Evolutionary conservation across 2,797 vertebrate species (phyloP).

Genomic region (Pygocentrus nattereri): DNA sequence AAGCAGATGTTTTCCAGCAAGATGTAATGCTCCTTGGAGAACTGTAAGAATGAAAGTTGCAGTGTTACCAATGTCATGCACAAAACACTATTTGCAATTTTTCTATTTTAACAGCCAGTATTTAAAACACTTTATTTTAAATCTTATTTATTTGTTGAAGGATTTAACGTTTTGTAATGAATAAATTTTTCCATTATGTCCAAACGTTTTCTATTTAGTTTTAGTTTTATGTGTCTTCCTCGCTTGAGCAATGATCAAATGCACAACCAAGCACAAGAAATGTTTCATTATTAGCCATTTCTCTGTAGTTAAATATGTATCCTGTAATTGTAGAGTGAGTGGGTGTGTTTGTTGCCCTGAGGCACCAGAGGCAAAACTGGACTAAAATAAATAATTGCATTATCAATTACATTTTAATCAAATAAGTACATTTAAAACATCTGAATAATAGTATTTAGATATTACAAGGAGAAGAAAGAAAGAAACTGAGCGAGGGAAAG

Average conservation of each 20-base stretch:
- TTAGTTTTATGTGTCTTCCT: neutral
- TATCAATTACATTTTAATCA: neutral
- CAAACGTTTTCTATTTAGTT: neutral
- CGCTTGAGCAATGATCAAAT: neutral
- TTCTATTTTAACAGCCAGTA: neutral
- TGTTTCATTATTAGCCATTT: too few relatives aligned
- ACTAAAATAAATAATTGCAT: neutral
- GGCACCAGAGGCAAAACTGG: neutral
- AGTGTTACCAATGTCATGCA: neutral
- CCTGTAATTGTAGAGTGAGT: too few relatives aligned
- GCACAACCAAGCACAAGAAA: too few relatives aligned
- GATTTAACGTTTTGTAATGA: neutral
- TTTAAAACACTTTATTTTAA: conserved; percentile 45
- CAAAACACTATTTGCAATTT: neutral
- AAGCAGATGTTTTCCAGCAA: conserved; percentile 13
- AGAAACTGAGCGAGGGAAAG: neutral
- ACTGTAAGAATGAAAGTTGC: neutral
- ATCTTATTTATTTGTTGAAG: neutral
- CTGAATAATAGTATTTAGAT: neutral
- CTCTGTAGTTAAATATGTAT: too few relatives aligned
- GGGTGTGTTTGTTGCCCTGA: too few relatives aligned
- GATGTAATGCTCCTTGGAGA: neutral
- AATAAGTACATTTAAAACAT: neutral
- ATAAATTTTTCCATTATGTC: conserved; percentile 2
- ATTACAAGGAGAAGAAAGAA: neutral